Percentiles rank a stretch among this genome's conserved stretches.
Evolutionary conservation across 2,113 vertebrate species (phyloP).

Genomic region (Zapornia atra): DNA sequence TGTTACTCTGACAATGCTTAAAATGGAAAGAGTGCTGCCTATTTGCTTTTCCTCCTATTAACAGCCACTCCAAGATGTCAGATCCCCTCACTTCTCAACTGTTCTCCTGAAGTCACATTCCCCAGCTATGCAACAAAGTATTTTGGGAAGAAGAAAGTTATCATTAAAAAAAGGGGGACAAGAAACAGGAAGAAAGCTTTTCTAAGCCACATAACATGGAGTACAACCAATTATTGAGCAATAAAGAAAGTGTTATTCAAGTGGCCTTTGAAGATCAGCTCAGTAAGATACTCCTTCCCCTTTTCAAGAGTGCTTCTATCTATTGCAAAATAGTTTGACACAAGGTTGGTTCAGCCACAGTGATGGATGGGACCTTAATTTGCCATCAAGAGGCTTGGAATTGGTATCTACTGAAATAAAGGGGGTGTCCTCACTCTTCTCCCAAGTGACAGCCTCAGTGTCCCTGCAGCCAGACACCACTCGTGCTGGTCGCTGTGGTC

Average conservation of each 20-base stretch:
- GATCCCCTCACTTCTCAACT: neutral
- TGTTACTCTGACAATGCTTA: slow-evolving; percentile 29
- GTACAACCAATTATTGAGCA: slow-evolving; percentile 36
- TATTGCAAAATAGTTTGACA: neutral
- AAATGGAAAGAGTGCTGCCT: slow-evolving; percentile 31
- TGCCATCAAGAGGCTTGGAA: neutral
- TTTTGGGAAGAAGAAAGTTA: slow-evolving; percentile 2
- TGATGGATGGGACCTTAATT: neutral
- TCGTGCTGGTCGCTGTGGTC: accelerated
- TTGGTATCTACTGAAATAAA: neutral
- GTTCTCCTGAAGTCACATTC: neutral
- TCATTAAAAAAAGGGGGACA: neutral
- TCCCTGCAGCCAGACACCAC: neutral
- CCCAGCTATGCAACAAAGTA: neutral
- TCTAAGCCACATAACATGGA: neutral
- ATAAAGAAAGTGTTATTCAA: neutral
- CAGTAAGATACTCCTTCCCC: neutral
- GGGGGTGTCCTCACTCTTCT: neutral
- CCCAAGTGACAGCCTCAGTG: neutral
- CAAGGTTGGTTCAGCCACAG: accelerated
- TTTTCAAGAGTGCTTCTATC: neutral
- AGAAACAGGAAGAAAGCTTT: neutral
- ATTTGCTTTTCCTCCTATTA: neutral
- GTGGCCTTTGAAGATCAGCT: neutral
- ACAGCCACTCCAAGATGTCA: neutral